These are phyloP conservation scores for Euproctis similis DNA, from an alignment of 2,888 invertebrate species.

Conservation along the genomic window DNA sequence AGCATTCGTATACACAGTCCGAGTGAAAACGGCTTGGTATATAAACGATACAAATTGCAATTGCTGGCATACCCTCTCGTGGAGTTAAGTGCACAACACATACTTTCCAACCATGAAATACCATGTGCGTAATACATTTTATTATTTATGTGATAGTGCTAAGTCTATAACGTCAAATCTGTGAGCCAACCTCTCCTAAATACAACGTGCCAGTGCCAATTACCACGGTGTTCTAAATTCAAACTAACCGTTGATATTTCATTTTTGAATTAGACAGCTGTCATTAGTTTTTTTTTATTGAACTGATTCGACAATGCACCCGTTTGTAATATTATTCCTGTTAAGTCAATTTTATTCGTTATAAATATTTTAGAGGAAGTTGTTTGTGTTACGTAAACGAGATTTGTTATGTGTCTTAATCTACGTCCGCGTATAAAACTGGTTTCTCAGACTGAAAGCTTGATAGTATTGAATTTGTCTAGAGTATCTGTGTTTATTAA, in stretches of 20 bases:
- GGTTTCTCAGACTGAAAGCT: conserved; percentile 27
- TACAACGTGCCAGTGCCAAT: too few relatives aligned
- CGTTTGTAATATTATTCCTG: conserved; percentile 32
- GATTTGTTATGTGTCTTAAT: conserved; percentile 20
- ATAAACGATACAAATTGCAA: conserved; percentile 72
- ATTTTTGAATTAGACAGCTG: too few relatives aligned
- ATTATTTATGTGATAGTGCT: conserved; percentile 29
- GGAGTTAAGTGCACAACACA: conserved; percentile 45
- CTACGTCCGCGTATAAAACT: conserved; percentile 35
- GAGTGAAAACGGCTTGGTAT: conserved; percentile 71
- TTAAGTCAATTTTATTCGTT: conserved; percentile 18
- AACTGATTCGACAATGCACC: too few relatives aligned
- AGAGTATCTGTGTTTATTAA: too few relatives aligned
- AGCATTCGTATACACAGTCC: conserved; percentile 49
- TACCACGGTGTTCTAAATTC: too few relatives aligned
- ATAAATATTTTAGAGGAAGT: conserved; percentile 36
- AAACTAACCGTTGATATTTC: too few relatives aligned
- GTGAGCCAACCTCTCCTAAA: too few relatives aligned
- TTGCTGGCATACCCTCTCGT: conserved; percentile 62
- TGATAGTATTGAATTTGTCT: too few relatives aligned
- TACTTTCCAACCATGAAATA: conserved; percentile 54
- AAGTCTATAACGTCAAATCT: too few relatives aligned
- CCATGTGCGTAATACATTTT: conserved; percentile 59
- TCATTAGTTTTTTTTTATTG: too few relatives aligned
- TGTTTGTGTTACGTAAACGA: conserved; percentile 45